Conservation (phyloP, 2,113 vertebrate genomes). For the Labeo catla region DNA sequence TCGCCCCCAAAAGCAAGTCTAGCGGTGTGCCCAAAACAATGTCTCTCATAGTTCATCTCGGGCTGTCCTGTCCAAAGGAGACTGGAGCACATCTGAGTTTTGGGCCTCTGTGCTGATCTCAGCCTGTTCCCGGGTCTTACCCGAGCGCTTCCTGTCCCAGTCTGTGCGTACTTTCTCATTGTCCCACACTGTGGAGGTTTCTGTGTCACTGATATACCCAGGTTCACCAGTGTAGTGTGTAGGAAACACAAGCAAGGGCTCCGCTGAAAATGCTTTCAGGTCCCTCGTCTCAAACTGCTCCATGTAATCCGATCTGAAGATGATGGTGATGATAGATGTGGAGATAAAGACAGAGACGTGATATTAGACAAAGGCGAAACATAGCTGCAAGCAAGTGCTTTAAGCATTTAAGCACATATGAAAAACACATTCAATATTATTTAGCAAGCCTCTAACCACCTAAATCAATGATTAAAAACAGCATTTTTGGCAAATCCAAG, state of each 20-base stretch:
- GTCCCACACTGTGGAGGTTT: slow-evolving; percentile 93
- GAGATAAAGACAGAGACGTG: not conserved
- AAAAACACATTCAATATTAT: no score
- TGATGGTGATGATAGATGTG: not conserved
- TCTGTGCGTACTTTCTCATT: slow-evolving; percentile 83
- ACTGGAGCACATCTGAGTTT: slow-evolving; percentile 87
- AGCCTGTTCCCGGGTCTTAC: slow-evolving; percentile 86
- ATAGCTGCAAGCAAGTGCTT: not conserved
- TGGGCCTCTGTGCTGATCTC: slow-evolving; percentile 85
- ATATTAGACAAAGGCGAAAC: slow-evolving; percentile 1
- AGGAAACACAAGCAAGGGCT: slow-evolving; percentile 88
- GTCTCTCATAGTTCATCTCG: slow-evolving; percentile 86
- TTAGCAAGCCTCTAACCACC: no score
- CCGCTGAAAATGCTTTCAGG: slow-evolving; percentile 87
- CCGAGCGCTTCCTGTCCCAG: slow-evolving; percentile 88
- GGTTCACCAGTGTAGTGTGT: slow-evolving; percentile 90
- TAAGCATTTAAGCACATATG: no score
- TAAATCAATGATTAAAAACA: no score
- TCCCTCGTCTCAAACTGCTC: slow-evolving; percentile 83
- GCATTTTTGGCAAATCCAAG: no score
- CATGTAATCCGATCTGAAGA: slow-evolving; percentile 83
- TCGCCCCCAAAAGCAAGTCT: not conserved
- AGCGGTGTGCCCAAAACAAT: not conserved
- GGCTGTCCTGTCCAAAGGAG: slow-evolving; percentile 83
- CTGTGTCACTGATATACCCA: slow-evolving; percentile 91